Evolutionary conservation across 1,140 invertebrate genomes (phyloP).

Genomic region (Anastrepha obliqua): DNA sequence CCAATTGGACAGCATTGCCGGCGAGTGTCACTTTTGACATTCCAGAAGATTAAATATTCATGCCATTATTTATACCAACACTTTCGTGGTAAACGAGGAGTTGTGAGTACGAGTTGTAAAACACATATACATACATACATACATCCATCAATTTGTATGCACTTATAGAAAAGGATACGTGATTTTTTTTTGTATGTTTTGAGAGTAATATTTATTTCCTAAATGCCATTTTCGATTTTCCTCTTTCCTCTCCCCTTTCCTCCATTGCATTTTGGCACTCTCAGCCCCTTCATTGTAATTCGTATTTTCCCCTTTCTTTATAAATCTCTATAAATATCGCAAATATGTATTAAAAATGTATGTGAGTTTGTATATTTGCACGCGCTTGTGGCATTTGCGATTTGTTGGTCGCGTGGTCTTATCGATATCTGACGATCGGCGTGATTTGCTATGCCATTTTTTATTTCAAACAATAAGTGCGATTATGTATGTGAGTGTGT

Average conservation of each 20-base stretch:
- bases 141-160: too few species aligned
- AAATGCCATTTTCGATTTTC: background rate
- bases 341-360: background rate
- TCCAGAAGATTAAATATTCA: background rate
- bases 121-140: background rate
- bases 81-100: background rate
- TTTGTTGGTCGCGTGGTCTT: background rate
- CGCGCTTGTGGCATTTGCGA: background rate
- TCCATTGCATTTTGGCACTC: background rate
- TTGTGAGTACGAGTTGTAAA: background rate
- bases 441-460: constrained; percentile 16
- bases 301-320: too few species aligned
- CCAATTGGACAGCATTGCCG: background rate
- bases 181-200: background rate
- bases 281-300: too few species aligned
- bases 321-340: background rate
- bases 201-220: background rate
- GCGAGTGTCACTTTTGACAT: background rate
- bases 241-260: background rate
- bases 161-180: too few species aligned
- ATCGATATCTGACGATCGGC: constrained; percentile 45
- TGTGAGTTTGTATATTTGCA: background rate
- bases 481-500: too few species aligned
- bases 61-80: background rate
- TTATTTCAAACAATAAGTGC: background rate